Base-by-base conservation (phyloP, 2,888 invertebrate species). In the Bibio marci region DNA sequence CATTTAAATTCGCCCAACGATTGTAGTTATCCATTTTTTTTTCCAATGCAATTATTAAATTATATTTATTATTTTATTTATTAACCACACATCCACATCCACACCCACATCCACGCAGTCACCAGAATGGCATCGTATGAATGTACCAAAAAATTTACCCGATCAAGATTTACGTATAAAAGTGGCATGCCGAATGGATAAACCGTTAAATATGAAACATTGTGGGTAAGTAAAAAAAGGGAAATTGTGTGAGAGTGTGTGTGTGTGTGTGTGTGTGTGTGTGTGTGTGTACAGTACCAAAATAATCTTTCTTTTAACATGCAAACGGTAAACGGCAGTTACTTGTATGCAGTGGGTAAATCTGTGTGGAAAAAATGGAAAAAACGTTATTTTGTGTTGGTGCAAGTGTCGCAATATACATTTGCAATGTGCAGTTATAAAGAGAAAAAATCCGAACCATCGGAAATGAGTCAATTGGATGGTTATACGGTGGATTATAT, bases 321-420 rank as follows among this genome's bases (percentile, higher is more conserved):
- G 26, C 10, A 26, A 10, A 26, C 6, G 26, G 10, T 35, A 12
- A 10, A 32, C 43, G 46, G 14, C 56, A 83, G 83, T 5, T 80
- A 88, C 58, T 69, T 91, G 35, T 88, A 85, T 62, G 86, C 87
- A n/a, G 74, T 88, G 53, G 90, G 98, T 37, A 94, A 95, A 66
- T 79, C 79, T 43, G 94, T 95, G 2, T 99, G 98, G 97, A 92
- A 97, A 57, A 98, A 97, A 59, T 98, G 97, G 95, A 98, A 98
- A 67, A 86, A 90, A 54, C 73, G 98, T 41, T 98, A 97, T 64
- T 95, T 87, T 72, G 94, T 97, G 47, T 69, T 98, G 47, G 97
- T 98, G 35, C 97, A 98, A 73, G 95, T 97, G 33, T 95, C 95
- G 44, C 98, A 99, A 67, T 98, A 99, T 65, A 97, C 97, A 30